These are phyloP conservation scores for Vireo griseus DNA, from an alignment of 2,797 vertebrate species.

Conservation along the genomic window DNA sequence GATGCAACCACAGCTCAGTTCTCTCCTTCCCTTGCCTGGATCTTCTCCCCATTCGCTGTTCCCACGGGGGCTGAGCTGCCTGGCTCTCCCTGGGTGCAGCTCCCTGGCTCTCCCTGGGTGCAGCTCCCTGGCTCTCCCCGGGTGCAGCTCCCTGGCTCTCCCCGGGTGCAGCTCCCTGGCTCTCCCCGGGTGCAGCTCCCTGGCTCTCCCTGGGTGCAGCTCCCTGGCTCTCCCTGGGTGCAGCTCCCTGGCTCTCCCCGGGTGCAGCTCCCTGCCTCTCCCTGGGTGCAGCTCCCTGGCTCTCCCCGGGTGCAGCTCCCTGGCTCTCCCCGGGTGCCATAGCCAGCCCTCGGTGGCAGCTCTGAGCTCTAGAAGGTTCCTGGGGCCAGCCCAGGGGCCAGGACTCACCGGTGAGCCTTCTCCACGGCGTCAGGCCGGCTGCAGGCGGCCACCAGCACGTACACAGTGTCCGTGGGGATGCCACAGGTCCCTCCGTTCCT, in stretches of 20 bases:
- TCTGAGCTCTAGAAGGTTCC: background rate
- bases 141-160: too few relatives aligned
- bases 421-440: slow-evolving; percentile 84
- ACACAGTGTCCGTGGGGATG: slow-evolving; percentile 89
- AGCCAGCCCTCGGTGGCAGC: background rate
- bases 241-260: too few relatives aligned
- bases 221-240: too few relatives aligned
- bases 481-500: slow-evolving; percentile 86
- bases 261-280: too few relatives aligned
- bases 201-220: too few relatives aligned
- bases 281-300: too few relatives aligned
- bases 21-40: background rate
- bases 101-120: too few relatives aligned
- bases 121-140: too few relatives aligned
- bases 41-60: background rate
- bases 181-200: too few relatives aligned
- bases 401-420: slow-evolving; percentile 84
- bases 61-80: background rate
- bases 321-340: accelerated
- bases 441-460: slow-evolving; percentile 89
- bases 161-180: too few relatives aligned
- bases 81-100: accelerated
- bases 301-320: too few relatives aligned
- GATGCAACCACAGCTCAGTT: background rate
- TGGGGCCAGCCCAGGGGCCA: background rate